Base-by-base conservation (phyloP, 2,113 vertebrate genomes). In the Chauna torquata region DNA sequence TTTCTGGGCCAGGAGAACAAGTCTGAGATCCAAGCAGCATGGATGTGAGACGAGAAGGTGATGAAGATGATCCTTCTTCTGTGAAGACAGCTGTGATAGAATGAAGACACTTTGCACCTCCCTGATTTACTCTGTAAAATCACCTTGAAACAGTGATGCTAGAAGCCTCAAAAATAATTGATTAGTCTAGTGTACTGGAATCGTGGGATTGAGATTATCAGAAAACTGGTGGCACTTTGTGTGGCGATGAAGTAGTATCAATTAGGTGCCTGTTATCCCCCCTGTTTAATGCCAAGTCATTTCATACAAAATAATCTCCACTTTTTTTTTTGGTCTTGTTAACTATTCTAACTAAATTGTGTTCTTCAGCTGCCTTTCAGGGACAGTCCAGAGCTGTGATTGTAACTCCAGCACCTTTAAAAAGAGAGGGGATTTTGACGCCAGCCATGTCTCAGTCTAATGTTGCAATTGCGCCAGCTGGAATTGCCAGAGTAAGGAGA, bases 311-410 rank as follows among this genome's bases (percentile, higher is more conserved):
- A 79, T 90, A 47, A 88, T 30, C 45, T 94, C 59, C 62, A 40
- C 34, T 34, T 78, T 68, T 70, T n/a, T 62, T 83, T 62, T 70
- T 28, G 58, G 36, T 93, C 54, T 91, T 50, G 62, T 82, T 96
- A 94, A 93, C 40, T 90, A 25, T 79, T 90, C 85, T 97, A 90
- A 89, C 79, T 71, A n/a, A 76, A 62, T 78, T 95, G 72, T 96
- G 54, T 95, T 91, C 96, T 84, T 93, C 97, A 99, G 99, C 98
- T 86, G 96, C 98, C 91, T 99, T 99, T 95, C 75, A 98, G 96
- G 99, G 98, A 92, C 98, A 98, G 52, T 81, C 98, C 30, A 98
- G 98, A 91, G 98, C 99, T 80, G 98, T 99, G 95, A 99, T 99
- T 80, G 99, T 99, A 95, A 98, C 99, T 15, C 98, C 98, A 36